phyloP scores from a whole-genome alignment of 2,888 invertebrate species.

The Petrolisthes manimaculis region DNA sequence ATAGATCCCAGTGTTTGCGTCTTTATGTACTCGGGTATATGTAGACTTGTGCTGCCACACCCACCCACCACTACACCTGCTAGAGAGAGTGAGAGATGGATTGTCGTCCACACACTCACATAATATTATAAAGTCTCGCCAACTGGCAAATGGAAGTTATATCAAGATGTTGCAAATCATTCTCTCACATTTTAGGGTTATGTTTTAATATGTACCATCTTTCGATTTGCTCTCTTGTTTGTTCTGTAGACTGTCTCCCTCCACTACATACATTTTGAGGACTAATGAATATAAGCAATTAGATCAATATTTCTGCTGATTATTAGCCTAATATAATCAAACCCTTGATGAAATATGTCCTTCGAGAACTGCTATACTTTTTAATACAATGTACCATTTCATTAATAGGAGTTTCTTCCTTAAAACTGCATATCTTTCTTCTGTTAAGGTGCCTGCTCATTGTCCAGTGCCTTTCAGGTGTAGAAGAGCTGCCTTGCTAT shows the following conservation, averaged over 20 bases:
- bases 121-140: constrained; percentile 11
- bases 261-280: constrained; percentile 21
- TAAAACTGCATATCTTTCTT: constrained; percentile 20
- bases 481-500: constrained; percentile 32
- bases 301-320: constrained; percentile 32
- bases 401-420: constrained; percentile 10
- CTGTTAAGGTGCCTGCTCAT: constrained; percentile 34
- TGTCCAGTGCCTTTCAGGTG: constrained; percentile 34
- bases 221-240: constrained; percentile 19
- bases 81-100: constrained; percentile 46
- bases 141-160: neutral
- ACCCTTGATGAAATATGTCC: constrained; percentile 19
- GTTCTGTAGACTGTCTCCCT: constrained; percentile 27
- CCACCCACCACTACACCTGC: constrained; percentile 44
- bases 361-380: neutral
- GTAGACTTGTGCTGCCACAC: constrained; percentile 58
- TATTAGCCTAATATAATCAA: constrained; percentile 11
- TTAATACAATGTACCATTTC: constrained; percentile 15
- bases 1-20: constrained; percentile 21
- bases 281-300: constrained; percentile 16
- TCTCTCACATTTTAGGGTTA: constrained; percentile 32
- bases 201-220: constrained; percentile 11
- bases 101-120: constrained; percentile 20
- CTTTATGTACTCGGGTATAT: constrained; percentile 54
- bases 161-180: constrained; percentile 19